Conservation (phyloP, 1,140 invertebrate species). For the Catajapyx aquilonaris region DNA sequence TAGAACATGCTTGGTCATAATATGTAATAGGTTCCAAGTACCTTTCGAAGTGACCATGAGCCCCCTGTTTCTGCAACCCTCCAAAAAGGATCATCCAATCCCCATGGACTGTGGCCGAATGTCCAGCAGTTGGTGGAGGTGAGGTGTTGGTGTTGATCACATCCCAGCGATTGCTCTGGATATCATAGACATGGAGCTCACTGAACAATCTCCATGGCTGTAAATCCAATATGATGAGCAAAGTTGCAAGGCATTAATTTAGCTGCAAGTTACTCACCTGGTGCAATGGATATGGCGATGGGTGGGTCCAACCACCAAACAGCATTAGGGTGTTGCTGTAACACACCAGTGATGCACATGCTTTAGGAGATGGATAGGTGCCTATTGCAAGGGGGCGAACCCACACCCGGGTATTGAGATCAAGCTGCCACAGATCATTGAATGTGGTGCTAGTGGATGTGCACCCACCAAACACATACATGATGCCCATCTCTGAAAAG, state of each 20-base stretch:
- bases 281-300: slow-evolving; percentile 71
- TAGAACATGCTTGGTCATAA: too few relatives aligned
- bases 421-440: slow-evolving; percentile 89
- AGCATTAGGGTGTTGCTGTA: slow-evolving; percentile 67
- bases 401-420: slow-evolving; percentile 69
- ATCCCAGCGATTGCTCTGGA: slow-evolving; percentile 63
- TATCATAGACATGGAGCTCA: slow-evolving; percentile 79
- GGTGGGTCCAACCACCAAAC: slow-evolving; percentile 91
- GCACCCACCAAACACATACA: slow-evolving; percentile 93
- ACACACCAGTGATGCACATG: slow-evolving; percentile 71
- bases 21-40: too few relatives aligned
- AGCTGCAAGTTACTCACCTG: slow-evolving; percentile 35
- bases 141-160: slow-evolving; percentile 38
- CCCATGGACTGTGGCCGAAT: slow-evolving; percentile 73
- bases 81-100: slow-evolving; percentile 84
- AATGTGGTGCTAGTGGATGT: slow-evolving; percentile 87
- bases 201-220: slow-evolving; percentile 61
- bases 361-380: slow-evolving; percentile 87
- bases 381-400: slow-evolving; percentile 55
- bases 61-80: slow-evolving; percentile 31
- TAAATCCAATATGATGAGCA: slow-evolving; percentile 14
- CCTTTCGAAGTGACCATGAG: slow-evolving; percentile 12
- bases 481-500: slow-evolving; percentile 34
- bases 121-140: slow-evolving; percentile 65
- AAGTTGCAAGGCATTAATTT: not conserved